These are phyloP conservation scores for Agrilus planipennis DNA, from an alignment of 1,140 invertebrate genomes.

Conservation along the genomic window DNA sequence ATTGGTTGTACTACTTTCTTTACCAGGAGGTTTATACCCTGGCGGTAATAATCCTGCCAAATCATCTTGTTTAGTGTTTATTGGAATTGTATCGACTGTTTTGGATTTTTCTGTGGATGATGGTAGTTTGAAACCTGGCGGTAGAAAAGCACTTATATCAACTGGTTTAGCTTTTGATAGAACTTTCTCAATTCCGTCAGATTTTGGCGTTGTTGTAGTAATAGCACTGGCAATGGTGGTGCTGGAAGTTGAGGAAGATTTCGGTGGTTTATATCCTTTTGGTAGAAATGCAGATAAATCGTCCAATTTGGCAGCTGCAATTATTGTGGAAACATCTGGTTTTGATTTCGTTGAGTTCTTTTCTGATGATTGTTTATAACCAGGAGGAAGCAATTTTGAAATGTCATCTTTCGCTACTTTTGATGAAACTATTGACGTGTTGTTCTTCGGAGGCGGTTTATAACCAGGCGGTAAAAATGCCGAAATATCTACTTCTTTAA, in stretches of 20 bases:
- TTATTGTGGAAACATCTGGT: not conserved
- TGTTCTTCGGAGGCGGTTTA: conserved; percentile 32
- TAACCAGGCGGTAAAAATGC: conserved; percentile 41
- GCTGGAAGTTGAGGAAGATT: too few relatives aligned
- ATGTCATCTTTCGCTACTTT: conserved; percentile 34
- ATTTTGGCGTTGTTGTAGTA: conserved; percentile 28
- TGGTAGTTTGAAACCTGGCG: conserved; percentile 38
- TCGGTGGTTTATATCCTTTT: conserved; percentile 31
- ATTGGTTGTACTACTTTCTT: not conserved
- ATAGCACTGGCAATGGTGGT: conserved; percentile 17
- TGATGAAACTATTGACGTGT: conserved; percentile 13
- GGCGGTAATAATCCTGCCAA: conserved; percentile 46
- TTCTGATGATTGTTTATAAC: conserved; percentile 37
- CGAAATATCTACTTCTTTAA: conserved; percentile 27
- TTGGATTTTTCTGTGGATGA: conserved; percentile 17
- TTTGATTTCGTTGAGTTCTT: conserved; percentile 25
- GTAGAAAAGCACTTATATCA: conserved; percentile 48
- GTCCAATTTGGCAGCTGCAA: conserved; percentile 32
- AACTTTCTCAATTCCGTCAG: conserved; percentile 17
- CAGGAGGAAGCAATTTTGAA: conserved; percentile 49
- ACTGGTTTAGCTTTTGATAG: conserved; percentile 38
- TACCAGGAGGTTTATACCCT: conserved; percentile 37
- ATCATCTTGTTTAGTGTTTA: conserved; percentile 39
- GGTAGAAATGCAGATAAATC: conserved; percentile 40
- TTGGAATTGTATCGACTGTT: conserved; percentile 32